Base-by-base conservation (phyloP, 2,797 vertebrate genomes). In the Labeo calbasu region DNA sequence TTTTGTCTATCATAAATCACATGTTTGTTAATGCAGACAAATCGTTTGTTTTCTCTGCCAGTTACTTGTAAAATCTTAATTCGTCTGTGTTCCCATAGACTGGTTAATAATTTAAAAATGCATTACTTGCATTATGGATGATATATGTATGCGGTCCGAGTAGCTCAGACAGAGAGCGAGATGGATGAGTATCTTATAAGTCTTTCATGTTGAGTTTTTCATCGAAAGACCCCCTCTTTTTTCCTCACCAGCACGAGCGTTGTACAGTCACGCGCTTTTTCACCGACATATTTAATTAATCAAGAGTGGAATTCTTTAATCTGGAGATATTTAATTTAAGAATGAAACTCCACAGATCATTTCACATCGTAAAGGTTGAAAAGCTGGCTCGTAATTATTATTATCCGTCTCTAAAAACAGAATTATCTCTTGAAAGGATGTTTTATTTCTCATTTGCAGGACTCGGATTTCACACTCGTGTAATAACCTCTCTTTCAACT, bases 81-180 rank as follows among this genome's bases (percentile, higher is more conserved):
- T 85, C 78, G 86, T 87, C 68, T 89, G 59, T 86, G 87, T 91
- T 92, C 92, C 86, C 85, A 83, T 89, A 89, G 89, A 88, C 85
- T 90, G 81, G 87, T 93, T 89, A 94, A 93, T 94, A 92, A 92
- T 93, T 57, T 19, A 83, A 32, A 83, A 66, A 88, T 88, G 86
- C 84, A 87, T 91, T 90, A 90, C 89, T 92, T 93, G 77, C 87
- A 92, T 94, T 91, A 94, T 93, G 90, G 88, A 94, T 94, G 89
- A 87, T 68, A 85, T 83, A 89, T 88, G 87, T 92, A 90, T 88
- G 87, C 85, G 88, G 89, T 91, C 86, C 85, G 86, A 88, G 86
- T 89, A 88, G 86, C 73, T 61, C 40, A 83, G 79, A 83, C 84
- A 83, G 75, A 88, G 86, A 78, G 68, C 72, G 53, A 81, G 71